Base-by-base conservation (phyloP, 2,888 invertebrate species). In the Scaptomyza tumidula region DNA sequence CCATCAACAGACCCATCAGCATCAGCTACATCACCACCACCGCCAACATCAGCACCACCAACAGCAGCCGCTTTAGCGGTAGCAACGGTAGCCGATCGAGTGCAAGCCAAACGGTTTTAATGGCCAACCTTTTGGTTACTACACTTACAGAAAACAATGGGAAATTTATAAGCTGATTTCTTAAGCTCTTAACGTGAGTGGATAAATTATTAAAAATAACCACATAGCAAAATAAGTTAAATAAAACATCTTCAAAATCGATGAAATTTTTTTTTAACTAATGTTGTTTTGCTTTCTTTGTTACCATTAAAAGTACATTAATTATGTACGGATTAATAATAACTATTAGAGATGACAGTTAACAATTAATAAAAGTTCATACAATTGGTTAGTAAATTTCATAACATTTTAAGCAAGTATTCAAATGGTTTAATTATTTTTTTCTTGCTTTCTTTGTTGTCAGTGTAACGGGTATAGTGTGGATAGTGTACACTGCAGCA, bases 71-170 rank as follows among this genome's bases (percentile, higher is more conserved):
- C 75, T 44, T 39, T 45, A 68, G 68, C 82, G 71, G 79, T 75
- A 69, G 75, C 82, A 85, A 86, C 82, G 75, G 79, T 84, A 85
- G 76, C 87, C 71, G 85, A 78, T 80, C 71, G 64, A 70, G 74
- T 76, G 78, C 82, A 77, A 77, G 71, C 72, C 75, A 78, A 73
- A 64, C 65, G 58, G 71, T 75, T 75, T 86, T 86, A 86, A 84
- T 83, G 86, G 80, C 74, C 84, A 73, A 71, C 61, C 63, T 63
- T 61, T 63, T 24, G 63, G 44, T 44, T 33, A 16, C 11, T 39
- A n/a, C 63, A 63, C 61, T 39, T 7, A 7, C 37, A 14, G 3
- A 7, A 14, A 14, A 11, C 2, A 35, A 35, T 4, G 10, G 4
- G 10, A 35, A 35, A 10, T 10, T 33, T 33, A 11, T 11, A 0